phyloP scores from a whole-genome alignment of 2,888 invertebrate genomes.

The Nudaria mundana region DNA sequence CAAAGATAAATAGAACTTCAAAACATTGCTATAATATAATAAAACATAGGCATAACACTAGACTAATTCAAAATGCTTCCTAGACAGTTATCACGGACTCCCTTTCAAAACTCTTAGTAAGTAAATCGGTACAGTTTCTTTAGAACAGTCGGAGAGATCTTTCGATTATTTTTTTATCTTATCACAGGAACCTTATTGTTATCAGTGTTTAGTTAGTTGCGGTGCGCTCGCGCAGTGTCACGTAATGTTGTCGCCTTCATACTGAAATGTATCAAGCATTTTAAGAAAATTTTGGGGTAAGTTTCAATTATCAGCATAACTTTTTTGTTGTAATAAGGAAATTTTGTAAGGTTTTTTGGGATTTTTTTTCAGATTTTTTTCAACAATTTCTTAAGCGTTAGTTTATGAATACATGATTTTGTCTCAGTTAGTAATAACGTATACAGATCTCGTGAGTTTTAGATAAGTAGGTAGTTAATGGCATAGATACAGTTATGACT shows the following conservation, averaged over 20 bases:
- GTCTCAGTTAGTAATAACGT: not conserved
- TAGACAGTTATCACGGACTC: too few relatives aligned
- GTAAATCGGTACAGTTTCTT: constrained; percentile 20
- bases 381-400: too few relatives aligned
- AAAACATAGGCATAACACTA: too few relatives aligned
- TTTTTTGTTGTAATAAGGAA: too few relatives aligned
- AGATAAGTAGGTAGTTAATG: too few relatives aligned
- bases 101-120: constrained; percentile 11
- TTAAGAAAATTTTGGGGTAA: constrained; percentile 10
- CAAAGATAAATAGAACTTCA: too few relatives aligned
- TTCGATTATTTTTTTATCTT: constrained; percentile 61
- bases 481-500: not conserved
- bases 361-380: too few relatives aligned
- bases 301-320: too few relatives aligned
- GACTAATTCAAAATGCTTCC: too few relatives aligned
- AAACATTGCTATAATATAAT: too few relatives aligned
- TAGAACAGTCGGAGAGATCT: constrained; percentile 52
- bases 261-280: constrained; percentile 10
- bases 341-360: too few relatives aligned
- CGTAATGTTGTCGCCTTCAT: constrained; percentile 16
- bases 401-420: too few relatives aligned
- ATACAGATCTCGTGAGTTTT: constrained; percentile 3
- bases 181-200: constrained; percentile 39
- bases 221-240: constrained; percentile 19
- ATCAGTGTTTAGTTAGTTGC: constrained; percentile 31